These are phyloP conservation scores for Cephalopterus ornatus DNA, from an alignment of 2,113 vertebrate genomes.

Conservation along the genomic window DNA sequence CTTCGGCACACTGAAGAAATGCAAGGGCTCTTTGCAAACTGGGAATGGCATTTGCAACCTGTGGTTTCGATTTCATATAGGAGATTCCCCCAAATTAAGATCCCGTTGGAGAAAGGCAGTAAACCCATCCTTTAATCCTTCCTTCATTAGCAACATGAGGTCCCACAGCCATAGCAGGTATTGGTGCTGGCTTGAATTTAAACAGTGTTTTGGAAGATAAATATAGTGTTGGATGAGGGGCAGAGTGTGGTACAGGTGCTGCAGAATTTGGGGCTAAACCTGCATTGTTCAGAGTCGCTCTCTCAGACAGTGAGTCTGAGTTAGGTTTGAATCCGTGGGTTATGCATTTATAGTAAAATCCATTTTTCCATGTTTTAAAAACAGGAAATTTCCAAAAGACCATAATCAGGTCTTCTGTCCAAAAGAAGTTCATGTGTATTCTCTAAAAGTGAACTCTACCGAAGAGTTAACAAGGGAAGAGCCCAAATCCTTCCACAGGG, in stretches of 20 bases:
- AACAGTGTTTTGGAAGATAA: background rate
- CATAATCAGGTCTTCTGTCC: background rate
- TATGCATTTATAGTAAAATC: background rate
- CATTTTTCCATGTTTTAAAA: background rate
- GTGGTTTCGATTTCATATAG: background rate
- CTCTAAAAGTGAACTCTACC: background rate
- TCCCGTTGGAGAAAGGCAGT: background rate
- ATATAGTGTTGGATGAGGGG: background rate
- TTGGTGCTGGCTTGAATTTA: background rate
- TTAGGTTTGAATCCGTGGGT: background rate
- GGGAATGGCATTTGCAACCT: background rate
- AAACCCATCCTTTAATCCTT: background rate
- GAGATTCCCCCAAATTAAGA: background rate
- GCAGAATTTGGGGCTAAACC: background rate
- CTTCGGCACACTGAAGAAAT: background rate
- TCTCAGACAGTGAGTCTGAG: fast-evolving
- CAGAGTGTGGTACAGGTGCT: background rate
- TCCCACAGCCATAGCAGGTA: background rate
- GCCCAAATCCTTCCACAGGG: fast-evolving
- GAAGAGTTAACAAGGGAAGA: background rate
- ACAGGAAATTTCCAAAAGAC: background rate
- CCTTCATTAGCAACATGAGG: background rate
- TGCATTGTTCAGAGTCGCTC: fast-evolving
- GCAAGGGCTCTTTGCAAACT: background rate
- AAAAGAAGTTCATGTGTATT: background rate